A percentile compares a stretch with the other conserved stretches of the same genome.
Conservation (phyloP, 2,113 vertebrate genomes). For the Anguilla rostrata region DNA sequence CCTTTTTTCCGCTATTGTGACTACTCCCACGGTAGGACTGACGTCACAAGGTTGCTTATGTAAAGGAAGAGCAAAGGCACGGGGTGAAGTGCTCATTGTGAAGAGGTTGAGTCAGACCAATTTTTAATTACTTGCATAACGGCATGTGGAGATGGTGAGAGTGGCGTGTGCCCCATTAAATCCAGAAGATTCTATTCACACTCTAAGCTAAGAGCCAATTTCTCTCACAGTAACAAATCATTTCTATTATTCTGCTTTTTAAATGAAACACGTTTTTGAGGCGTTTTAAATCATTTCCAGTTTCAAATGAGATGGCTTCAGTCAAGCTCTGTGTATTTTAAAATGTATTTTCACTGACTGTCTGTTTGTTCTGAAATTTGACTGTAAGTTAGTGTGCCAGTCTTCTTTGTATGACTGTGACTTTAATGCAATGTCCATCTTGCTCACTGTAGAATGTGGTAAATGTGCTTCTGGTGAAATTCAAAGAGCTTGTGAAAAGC, state of each 20-base stretch:
- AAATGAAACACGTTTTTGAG: background rate
- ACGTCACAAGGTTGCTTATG: background rate
- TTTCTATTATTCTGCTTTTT: background rate
- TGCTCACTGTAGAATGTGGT: background rate
- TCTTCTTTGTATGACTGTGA: too few species aligned
- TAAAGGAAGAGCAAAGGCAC: background rate
- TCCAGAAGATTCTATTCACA: background rate
- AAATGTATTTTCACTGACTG: too few species aligned
- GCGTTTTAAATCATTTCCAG: background rate
- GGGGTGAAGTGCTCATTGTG: background rate
- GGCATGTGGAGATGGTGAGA: background rate
- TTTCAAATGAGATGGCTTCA: background rate
- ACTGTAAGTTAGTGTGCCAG: too few species aligned
- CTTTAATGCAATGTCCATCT: background rate
- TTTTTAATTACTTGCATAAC: constrained; percentile 6
- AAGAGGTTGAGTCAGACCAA: background rate
- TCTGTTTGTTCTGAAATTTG: too few species aligned
- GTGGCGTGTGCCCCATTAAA: background rate
- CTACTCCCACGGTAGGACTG: background rate
- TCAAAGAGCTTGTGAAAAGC: background rate
- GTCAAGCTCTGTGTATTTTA: background rate
- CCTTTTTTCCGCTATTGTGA: background rate
- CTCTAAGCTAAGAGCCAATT: background rate
- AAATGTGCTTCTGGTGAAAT: background rate
- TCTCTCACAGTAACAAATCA: background rate